These are phyloP conservation scores for Chionodraco myersi DNA, from an alignment of 2,113 vertebrate species.

Conservation along the genomic window DNA sequence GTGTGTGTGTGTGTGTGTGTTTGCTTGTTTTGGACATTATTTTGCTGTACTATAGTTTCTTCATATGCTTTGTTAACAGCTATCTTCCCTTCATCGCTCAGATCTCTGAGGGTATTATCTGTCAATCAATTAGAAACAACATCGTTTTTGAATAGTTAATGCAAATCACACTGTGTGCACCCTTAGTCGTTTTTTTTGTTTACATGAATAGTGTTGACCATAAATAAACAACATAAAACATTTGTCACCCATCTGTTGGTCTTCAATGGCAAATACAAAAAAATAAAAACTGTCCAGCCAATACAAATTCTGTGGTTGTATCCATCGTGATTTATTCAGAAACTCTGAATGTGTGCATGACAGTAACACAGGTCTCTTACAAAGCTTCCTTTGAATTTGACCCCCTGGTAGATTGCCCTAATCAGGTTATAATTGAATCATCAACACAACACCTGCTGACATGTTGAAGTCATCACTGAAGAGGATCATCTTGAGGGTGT, in stretches of 20 bases:
- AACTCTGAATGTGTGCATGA: not conserved
- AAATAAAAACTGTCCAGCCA: too few species aligned
- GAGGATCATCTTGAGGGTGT: constrained; percentile 24
- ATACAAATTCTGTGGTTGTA: too few species aligned
- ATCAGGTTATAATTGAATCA: not conserved
- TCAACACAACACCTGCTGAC: constrained; percentile 24
- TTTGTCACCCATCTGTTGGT: not conserved
- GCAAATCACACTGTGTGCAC: not conserved
- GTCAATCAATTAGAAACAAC: not conserved
- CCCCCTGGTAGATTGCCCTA: not conserved
- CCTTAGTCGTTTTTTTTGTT: not conserved
- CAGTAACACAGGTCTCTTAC: not conserved
- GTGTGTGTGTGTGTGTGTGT: too few species aligned
- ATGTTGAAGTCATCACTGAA: constrained; percentile 11
- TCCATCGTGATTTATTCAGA: too few species aligned
- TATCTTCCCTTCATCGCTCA: not conserved
- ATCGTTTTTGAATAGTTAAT: not conserved
- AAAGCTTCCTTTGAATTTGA: not conserved
- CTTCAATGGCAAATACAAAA: too few species aligned
- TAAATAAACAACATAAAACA: not conserved
- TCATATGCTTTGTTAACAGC: not conserved
- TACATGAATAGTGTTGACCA: not conserved
- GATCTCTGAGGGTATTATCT: not conserved
- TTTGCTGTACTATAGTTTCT: not conserved
- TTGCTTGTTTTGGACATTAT: not conserved